Base-by-base conservation (phyloP, 2,888 invertebrate species). In the Pegoplata infirma region DNA sequence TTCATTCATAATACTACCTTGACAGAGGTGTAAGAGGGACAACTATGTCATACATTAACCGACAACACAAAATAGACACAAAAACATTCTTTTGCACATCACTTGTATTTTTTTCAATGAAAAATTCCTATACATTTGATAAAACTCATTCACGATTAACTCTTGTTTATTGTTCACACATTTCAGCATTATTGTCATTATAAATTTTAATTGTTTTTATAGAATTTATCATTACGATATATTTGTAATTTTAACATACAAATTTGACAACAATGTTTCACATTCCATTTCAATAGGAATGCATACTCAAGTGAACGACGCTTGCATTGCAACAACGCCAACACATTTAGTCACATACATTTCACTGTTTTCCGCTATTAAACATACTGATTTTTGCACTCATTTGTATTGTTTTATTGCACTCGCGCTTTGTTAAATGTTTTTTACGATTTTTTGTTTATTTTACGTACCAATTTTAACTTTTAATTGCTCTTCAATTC, bases 401-500 rank as follows among this genome's bases (percentile, higher is more conserved):
- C 12, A 16, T 61, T 61, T 14, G 5, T 19, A 8, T 3, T 19
- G 25, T 7, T 51, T 49, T 10, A 53, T 19, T 46, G 12, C 66
- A 77, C 71, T 17, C 71, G 47, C 47, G 69, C 25, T 66, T 68
- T 49, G 36, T 44, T n/a, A 14, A 17, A 32, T 53, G 58, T 55
- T 77, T 76, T 81, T 28, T 36, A 21, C 40, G 67, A 56, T 81
- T 83, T 84, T 84, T 82, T 68, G 80, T 82, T 82, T 79, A 78
- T 84, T 86, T 86, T 90, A 93, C 95, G 91, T 92, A 96, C 96
- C 96, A 90, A 97, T 96, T 94, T 96, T 97, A 90, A 97, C 96
- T 93, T 95, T 96, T 91, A 97, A 93, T 91, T 96, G 94, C 93
- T 97, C 97, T 91, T 96, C 96, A 90, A 95, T 94, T 92, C 97